Evolutionary conservation across 1,140 invertebrate genomes (phyloP).

Genomic region (Heliconius melpomene): DNA sequence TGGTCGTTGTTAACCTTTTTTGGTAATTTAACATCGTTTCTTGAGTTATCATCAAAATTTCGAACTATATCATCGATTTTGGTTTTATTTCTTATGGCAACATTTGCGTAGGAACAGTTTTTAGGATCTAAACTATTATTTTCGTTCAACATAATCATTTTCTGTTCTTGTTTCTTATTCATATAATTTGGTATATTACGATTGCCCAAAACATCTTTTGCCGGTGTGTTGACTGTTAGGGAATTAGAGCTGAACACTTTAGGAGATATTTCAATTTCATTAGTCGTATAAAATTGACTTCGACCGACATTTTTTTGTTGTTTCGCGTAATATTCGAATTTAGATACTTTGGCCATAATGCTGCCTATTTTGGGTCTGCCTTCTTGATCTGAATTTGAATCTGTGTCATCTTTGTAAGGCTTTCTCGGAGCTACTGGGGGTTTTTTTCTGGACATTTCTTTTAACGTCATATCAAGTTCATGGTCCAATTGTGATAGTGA

Average conservation of each 20-base stretch:
- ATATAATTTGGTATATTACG: slow-evolving; percentile 82
- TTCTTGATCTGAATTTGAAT: slow-evolving; percentile 70
- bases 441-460: slow-evolving; percentile 74
- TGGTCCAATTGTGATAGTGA: slow-evolving; percentile 67
- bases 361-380: slow-evolving; percentile 69
- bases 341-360: slow-evolving; percentile 83
- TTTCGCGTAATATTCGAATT: slow-evolving; percentile 83
- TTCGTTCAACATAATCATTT: slow-evolving; percentile 66
- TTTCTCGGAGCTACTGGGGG: slow-evolving; percentile 74
- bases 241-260: slow-evolving; percentile 89
- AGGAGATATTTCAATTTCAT: slow-evolving; percentile 83
- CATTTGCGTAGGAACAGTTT: slow-evolving; percentile 74
- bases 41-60: slow-evolving; percentile 66
- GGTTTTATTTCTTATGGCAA: slow-evolving; percentile 67
- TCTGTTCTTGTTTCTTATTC: slow-evolving; percentile 68
- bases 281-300: slow-evolving; percentile 64
- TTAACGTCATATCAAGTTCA: slow-evolving; percentile 74
- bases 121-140: slow-evolving; percentile 69
- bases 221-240: slow-evolving; percentile 89
- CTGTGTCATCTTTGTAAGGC: slow-evolving; percentile 69
- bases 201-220: slow-evolving; percentile 87
- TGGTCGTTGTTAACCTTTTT: slow-evolving; percentile 71
- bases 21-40: slow-evolving; percentile 50
- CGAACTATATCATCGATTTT: slow-evolving; percentile 76
- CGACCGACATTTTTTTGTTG: slow-evolving; percentile 73